A percentile compares a stretch with the other conserved stretches of the same genome.
Evolutionary conservation across 2,113 vertebrate genomes (phyloP).

Genomic region (Passer domesticus): DNA sequence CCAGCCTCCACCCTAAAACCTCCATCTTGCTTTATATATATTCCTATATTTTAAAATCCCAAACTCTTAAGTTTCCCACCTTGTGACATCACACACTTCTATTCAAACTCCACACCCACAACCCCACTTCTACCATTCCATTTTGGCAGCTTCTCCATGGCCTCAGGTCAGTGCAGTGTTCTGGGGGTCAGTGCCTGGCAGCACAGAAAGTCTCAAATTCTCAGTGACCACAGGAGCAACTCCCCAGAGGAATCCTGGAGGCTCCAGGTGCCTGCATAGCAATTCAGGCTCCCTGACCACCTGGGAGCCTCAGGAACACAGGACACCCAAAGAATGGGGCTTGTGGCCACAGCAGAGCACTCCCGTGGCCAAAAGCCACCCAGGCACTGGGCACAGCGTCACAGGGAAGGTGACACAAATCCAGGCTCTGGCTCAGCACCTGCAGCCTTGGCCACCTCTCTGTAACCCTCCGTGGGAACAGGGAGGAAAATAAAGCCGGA

Average conservation of each 20-base stretch:
- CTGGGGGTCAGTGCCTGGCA: background rate
- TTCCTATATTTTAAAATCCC: background rate
- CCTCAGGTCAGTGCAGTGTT: background rate
- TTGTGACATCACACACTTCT: background rate
- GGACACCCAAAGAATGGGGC: accelerated
- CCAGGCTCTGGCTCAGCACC: background rate
- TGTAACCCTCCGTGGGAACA: background rate
- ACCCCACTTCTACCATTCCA: background rate
- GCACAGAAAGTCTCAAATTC: background rate
- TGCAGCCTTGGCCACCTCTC: background rate
- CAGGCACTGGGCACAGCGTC: too few relatives aligned
- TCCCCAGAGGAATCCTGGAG: background rate
- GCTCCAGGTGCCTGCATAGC: background rate
- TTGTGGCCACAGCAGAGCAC: background rate
- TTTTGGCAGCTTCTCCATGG: background rate
- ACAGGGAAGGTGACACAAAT: background rate
- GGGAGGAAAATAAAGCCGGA: background rate
- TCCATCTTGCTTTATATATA: background rate
- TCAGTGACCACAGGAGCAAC: background rate
- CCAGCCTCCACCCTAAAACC: background rate
- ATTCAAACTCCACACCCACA: background rate
- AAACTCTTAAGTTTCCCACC: background rate
- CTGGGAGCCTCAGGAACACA: accelerated
- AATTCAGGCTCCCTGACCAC: background rate
- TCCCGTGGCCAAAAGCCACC: background rate